Conservation (phyloP, 2,888 invertebrate species). For the Leptinotarsa juncta region DNA sequence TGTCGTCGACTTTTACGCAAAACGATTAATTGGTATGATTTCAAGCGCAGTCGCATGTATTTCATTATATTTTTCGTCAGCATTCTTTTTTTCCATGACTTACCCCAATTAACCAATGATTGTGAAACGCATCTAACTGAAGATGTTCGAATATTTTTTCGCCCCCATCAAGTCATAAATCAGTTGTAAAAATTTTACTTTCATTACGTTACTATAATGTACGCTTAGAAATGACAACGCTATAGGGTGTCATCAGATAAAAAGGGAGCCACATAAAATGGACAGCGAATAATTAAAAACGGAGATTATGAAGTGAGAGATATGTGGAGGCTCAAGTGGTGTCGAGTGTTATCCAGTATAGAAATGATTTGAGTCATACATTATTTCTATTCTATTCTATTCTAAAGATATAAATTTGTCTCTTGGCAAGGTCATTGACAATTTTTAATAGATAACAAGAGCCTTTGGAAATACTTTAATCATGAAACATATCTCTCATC, state of each 20-base stretch:
- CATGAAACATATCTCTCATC: too few relatives aligned
- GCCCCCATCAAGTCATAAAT: slow-evolving; percentile 37
- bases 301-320: slow-evolving; percentile 16
- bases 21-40: not conserved
- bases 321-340: slow-evolving; percentile 2
- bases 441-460: too few relatives aligned
- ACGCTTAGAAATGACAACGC: slow-evolving; percentile 40
- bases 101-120: not conserved
- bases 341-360: not conserved
- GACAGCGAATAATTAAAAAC: slow-evolving; percentile 28
- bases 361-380: not conserved
- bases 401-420: too few relatives aligned
- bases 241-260: slow-evolving; percentile 37
- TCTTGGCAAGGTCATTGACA: too few relatives aligned
- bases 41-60: not conserved
- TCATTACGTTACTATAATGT: slow-evolving; percentile 41
- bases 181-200: slow-evolving; percentile 42
- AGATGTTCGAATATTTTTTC: slow-evolving; percentile 40
- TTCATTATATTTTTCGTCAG: not conserved
- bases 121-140: slow-evolving; percentile 40
- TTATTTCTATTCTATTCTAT: not conserved
- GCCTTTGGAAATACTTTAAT: too few relatives aligned
- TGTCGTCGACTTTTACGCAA: not conserved
- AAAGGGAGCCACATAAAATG: slow-evolving; percentile 20
- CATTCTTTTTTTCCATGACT: not conserved